A percentile compares a stretch with the other conserved stretches of the same genome.
Evolutionary conservation across 2,797 vertebrate species (phyloP).

Genomic region (Gallinago stenura): DNA sequence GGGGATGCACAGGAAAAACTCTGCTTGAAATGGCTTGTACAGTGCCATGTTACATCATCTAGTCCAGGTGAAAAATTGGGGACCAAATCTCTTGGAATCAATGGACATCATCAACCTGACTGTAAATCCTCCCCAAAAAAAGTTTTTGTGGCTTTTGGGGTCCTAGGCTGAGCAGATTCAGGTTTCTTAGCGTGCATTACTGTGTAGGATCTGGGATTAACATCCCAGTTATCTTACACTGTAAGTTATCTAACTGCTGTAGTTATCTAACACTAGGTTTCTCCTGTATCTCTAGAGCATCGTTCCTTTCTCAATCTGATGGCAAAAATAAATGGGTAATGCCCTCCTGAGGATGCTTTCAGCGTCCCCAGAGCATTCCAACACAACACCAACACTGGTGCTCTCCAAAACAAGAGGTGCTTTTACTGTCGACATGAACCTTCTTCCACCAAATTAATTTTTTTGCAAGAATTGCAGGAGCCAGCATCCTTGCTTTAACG

Average conservation of each 20-base stretch:
- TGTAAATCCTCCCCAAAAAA: neutral
- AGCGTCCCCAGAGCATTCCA: neutral
- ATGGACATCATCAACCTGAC: rapidly evolving
- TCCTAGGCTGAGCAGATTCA: neutral
- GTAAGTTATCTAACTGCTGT: neutral
- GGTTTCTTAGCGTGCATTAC: neutral
- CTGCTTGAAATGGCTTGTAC: rapidly evolving
- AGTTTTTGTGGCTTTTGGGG: rapidly evolving
- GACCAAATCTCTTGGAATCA: neutral
- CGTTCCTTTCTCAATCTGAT: neutral
- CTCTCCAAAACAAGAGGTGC: neutral
- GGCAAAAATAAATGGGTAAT: neutral
- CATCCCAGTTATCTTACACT: too few relatives aligned
- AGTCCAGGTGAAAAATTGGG: neutral
- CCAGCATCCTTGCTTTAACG: neutral
- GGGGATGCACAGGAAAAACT: neutral
- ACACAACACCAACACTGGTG: rapidly evolving
- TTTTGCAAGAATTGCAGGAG: neutral
- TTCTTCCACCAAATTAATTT: neutral
- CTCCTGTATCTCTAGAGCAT: neutral
- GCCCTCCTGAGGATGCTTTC: neutral
- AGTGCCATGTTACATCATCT: neutral
- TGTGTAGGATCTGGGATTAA: neutral
- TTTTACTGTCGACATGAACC: rapidly evolving
- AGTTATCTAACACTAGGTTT: neutral